phyloP scores from a whole-genome alignment of 2,797 vertebrate genomes.

The Heliangelus exortis region DNA sequence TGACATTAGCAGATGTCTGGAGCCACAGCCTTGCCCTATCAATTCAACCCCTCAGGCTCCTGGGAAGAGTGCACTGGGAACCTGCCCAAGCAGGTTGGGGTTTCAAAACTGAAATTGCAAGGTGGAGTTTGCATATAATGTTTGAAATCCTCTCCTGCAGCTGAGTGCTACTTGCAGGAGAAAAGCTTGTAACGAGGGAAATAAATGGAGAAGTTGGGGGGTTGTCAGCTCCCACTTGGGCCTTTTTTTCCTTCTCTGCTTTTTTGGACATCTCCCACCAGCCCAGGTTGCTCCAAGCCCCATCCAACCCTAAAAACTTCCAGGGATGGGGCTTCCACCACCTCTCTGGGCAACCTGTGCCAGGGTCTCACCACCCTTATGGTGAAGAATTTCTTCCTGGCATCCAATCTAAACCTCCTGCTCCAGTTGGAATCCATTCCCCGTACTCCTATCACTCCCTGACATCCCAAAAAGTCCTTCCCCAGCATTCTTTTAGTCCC shows the following conservation, averaged over 20 bases:
- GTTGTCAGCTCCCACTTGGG: background rate
- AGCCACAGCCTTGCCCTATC: background rate
- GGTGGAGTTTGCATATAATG: background rate
- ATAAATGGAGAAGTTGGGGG: rapidly evolving
- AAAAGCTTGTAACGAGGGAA: background rate
- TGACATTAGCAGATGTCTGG: background rate
- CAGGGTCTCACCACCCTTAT: too few species aligned
- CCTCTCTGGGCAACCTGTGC: too few species aligned
- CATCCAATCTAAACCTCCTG: too few species aligned
- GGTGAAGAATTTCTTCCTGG: too few species aligned
- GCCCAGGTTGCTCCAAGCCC: too few species aligned
- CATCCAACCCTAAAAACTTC: too few species aligned
- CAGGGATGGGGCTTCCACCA: too few species aligned
- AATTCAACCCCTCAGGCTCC: rapidly evolving
- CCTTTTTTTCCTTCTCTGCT: background rate
- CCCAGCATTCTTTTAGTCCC: too few species aligned
- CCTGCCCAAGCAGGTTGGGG: background rate
- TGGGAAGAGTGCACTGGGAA: background rate
- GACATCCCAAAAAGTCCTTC: too few species aligned
- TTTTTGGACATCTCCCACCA: background rate
- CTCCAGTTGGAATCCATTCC: too few species aligned
- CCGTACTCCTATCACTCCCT: too few species aligned
- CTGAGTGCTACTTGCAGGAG: background rate
- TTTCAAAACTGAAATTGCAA: background rate
- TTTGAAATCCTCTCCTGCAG: background rate